phyloP scores from a whole-genome alignment of 2,797 vertebrate genomes.

The Cossypha polioptera region DNA sequence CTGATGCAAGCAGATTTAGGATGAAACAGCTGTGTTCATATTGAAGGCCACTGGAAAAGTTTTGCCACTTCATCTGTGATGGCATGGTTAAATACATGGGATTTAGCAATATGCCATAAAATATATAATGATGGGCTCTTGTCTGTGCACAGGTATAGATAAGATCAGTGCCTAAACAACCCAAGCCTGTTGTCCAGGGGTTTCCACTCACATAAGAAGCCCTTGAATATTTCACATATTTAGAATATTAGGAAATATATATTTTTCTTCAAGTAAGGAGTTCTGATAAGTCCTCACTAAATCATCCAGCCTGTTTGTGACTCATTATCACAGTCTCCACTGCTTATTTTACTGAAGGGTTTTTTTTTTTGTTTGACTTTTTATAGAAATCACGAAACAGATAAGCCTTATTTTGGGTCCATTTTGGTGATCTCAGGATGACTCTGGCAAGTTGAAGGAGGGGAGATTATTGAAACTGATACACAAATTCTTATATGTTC shows the following conservation, averaged over 20 bases:
- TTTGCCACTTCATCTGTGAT: neutral
- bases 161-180: rapidly evolving
- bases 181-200: neutral
- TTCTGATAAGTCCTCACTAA: neutral
- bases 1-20: neutral
- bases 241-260: neutral
- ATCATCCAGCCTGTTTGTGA: neutral
- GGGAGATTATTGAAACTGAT: neutral
- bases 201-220: neutral
- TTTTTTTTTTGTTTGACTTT: neutral
- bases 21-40: neutral
- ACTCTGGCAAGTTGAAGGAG: neutral
- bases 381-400: neutral
- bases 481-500: neutral
- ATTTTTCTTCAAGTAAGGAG: neutral
- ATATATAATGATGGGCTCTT: neutral
- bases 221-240: neutral
- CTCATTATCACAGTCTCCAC: neutral
- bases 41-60: neutral
- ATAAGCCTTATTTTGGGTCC: neutral
- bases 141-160: neutral
- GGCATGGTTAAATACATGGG: neutral
- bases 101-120: neutral
- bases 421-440: neutral
- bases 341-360: neutral